phyloP scores from a whole-genome alignment of 2,113 vertebrate genomes.

The Microtus pennsylvanicus region DNA sequence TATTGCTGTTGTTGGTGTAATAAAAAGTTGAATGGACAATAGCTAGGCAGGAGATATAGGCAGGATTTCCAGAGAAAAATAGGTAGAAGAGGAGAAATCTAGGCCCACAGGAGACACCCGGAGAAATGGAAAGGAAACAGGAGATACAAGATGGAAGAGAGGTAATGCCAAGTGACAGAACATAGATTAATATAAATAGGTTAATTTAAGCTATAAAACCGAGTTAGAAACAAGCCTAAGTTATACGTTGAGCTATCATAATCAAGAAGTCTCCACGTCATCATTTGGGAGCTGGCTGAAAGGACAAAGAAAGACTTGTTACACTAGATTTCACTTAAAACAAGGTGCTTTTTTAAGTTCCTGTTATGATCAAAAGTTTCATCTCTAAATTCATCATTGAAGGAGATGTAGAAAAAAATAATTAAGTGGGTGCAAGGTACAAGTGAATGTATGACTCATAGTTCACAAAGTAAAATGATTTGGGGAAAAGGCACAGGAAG shows the following conservation, averaged over 20 bases:
- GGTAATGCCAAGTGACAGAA: not conserved
- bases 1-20: not conserved
- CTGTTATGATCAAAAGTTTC: constrained; percentile 56
- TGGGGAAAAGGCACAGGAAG: constrained; percentile 61
- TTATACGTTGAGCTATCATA: not conserved
- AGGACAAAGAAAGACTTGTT: not conserved
- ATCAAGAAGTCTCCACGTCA: not conserved
- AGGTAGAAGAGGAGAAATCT: not conserved
- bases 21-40: not conserved
- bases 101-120: not conserved
- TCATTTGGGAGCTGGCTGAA: not conserved
- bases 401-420: constrained; percentile 64
- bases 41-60: not conserved
- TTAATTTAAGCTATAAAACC: not conserved
- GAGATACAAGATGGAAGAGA: not conserved
- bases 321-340: not conserved
- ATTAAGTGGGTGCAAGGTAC: constrained; percentile 55
- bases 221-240: not conserved
- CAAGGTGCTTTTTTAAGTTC: constrained; percentile 33
- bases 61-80: not conserved
- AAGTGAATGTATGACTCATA: constrained; percentile 72
- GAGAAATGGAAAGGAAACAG: not conserved
- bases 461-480: constrained; percentile 63
- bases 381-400: constrained; percentile 63
- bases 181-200: not conserved